phyloP scores from a whole-genome alignment of 2,113 vertebrate genomes.

The Agelaius tricolor region DNA sequence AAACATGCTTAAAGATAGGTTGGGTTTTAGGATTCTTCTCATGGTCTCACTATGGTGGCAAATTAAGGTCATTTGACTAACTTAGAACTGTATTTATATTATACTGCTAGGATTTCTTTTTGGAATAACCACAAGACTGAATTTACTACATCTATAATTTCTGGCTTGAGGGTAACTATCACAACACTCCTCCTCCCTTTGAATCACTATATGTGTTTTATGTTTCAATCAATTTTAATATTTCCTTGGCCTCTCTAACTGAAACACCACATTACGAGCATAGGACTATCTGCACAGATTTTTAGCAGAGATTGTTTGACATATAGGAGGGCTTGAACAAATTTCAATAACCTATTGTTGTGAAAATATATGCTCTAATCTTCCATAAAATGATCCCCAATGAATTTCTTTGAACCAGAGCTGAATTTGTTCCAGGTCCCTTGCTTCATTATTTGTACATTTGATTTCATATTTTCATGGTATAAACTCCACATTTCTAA shows the following conservation, averaged over 20 bases:
- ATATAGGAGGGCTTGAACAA: background rate
- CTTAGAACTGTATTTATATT: background rate
- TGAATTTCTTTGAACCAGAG: background rate
- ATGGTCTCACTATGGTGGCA: accelerated
- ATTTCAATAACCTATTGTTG: background rate
- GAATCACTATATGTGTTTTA: background rate
- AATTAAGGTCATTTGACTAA: background rate
- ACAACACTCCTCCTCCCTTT: background rate
- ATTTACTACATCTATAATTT: background rate
- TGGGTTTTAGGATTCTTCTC: background rate
- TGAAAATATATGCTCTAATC: background rate
- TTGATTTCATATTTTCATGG: background rate
- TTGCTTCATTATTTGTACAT: background rate
- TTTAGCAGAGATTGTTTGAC: background rate
- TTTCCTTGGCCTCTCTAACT: background rate
- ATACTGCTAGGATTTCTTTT: background rate
- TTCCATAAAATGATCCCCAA: background rate
- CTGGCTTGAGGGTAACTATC: background rate
- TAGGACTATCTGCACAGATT: background rate
- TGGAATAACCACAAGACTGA: background rate
- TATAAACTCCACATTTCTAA: background rate
- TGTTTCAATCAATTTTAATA: background rate
- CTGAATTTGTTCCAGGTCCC: background rate
- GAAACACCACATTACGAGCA: background rate
- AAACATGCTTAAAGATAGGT: background rate